phyloP scores from a whole-genome alignment of 2,113 vertebrate species.

The Oryzias curvinotus region DNA sequence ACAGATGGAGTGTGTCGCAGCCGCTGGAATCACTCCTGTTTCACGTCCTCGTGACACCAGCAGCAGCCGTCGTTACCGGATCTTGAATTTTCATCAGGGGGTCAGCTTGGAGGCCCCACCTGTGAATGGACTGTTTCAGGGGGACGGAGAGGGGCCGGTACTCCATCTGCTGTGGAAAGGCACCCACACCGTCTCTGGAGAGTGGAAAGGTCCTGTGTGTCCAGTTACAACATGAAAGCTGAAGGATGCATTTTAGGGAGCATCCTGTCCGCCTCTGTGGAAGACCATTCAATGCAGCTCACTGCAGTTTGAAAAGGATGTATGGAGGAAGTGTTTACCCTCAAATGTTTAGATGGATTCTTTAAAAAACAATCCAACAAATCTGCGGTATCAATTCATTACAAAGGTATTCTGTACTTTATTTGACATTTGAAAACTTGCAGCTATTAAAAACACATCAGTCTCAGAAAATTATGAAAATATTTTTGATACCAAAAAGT shows the following conservation, averaged over 20 bases:
- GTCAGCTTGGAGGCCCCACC: conserved; percentile 66
- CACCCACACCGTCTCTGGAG: conserved; percentile 67
- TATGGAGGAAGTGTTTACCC: too few species aligned
- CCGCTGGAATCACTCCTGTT: conserved; percentile 54
- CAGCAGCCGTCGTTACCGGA: conserved; percentile 43
- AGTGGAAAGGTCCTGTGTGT: conserved; percentile 61
- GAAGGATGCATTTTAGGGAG: conserved; percentile 39
- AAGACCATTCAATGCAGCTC: background rate
- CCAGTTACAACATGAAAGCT: conserved; percentile 76
- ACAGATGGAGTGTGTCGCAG: conserved; percentile 71
- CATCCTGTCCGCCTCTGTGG: conserved; percentile 15
- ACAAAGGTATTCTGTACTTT: too few species aligned
- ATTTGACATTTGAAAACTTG: too few species aligned
- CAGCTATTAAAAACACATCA: too few species aligned
- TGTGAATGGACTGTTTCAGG: conserved; percentile 66
- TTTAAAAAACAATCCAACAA: too few species aligned
- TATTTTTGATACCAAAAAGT: too few species aligned
- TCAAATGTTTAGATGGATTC: too few species aligned
- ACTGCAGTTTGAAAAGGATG: too few species aligned
- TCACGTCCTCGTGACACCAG: conserved; percentile 50
- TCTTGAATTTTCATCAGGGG: conserved; percentile 58
- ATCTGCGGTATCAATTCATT: too few species aligned
- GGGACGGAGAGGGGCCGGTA: conserved; percentile 52
- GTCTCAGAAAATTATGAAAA: too few species aligned
- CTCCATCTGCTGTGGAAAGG: conserved; percentile 59